Evolutionary conservation across 2,113 vertebrate species (phyloP).

Genomic region (Riparia riparia): DNA sequence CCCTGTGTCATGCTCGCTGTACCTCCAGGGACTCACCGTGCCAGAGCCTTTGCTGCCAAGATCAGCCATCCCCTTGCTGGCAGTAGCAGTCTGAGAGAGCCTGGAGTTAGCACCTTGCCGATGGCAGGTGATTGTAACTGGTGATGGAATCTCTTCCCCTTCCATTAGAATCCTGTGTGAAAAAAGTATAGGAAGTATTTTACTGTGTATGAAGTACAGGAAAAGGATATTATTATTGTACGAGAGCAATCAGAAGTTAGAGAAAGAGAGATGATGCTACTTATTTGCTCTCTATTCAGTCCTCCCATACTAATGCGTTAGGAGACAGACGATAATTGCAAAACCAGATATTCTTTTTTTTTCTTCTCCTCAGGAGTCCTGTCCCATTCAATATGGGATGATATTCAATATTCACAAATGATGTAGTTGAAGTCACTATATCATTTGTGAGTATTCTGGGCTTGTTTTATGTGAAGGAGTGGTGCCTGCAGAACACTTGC

Average conservation of each 20-base stretch:
- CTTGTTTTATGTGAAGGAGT: not conserved
- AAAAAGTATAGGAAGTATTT: not conserved
- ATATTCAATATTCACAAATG: too few relatives aligned
- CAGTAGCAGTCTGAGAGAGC: not conserved
- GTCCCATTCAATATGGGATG: not conserved
- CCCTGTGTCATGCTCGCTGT: accelerated
- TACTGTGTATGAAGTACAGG: not conserved
- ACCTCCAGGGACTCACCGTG: accelerated
- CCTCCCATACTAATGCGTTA: not conserved
- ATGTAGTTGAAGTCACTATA: not conserved
- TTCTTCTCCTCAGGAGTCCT: not conserved
- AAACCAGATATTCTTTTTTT: not conserved
- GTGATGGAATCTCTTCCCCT: not conserved
- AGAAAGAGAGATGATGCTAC: not conserved
- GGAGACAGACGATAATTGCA: not conserved
- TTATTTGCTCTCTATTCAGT: not conserved
- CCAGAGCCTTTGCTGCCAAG: not conserved
- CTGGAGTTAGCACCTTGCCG: not conserved
- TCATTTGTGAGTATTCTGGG: not conserved
- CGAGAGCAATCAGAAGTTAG: not conserved
- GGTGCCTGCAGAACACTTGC: not conserved
- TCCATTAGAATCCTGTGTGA: not conserved
- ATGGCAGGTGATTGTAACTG: accelerated
- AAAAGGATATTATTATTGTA: not conserved
- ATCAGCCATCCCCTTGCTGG: not conserved